Evolutionary conservation across 2,113 vertebrate genomes (phyloP).

Genomic region (Hystrix cristata): DNA sequence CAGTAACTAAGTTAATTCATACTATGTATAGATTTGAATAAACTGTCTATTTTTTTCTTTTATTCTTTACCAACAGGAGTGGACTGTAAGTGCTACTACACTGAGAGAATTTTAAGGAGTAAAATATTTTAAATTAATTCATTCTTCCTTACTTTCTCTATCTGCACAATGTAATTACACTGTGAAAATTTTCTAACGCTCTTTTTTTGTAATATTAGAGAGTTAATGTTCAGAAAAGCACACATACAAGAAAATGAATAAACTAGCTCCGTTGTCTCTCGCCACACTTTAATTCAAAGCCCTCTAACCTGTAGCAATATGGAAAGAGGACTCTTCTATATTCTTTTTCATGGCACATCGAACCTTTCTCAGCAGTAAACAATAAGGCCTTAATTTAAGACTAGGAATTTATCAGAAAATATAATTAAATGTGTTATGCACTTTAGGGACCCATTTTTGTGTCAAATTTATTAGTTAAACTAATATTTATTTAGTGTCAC

Average conservation of each 20-base stretch:
- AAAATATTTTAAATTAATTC: conserved; percentile 14
- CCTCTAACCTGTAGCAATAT: neutral
- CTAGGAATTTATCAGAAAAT: conserved; percentile 48
- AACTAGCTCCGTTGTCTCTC: neutral
- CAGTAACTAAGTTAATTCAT: neutral
- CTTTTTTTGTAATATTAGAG: neutral
- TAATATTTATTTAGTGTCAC: conserved; percentile 31
- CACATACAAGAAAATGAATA: neutral
- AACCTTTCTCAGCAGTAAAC: conserved; percentile 31
- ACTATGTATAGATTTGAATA: neutral
- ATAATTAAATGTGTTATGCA: neutral
- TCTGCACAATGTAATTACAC: neutral
- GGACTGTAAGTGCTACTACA: neutral
- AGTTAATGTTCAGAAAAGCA: neutral
- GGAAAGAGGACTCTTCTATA: neutral
- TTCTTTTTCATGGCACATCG: neutral
- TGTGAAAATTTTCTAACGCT: neutral
- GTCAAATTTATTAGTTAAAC: conserved; percentile 53
- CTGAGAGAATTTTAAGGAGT: neutral
- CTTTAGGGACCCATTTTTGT: neutral
- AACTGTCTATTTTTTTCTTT: neutral
- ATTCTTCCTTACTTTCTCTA: neutral
- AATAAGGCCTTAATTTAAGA: neutral
- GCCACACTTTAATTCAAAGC: neutral
- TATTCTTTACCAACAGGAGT: neutral